Evolutionary conservation across 2,113 vertebrate species (phyloP).

Genomic region (Crotalus helleri): DNA sequence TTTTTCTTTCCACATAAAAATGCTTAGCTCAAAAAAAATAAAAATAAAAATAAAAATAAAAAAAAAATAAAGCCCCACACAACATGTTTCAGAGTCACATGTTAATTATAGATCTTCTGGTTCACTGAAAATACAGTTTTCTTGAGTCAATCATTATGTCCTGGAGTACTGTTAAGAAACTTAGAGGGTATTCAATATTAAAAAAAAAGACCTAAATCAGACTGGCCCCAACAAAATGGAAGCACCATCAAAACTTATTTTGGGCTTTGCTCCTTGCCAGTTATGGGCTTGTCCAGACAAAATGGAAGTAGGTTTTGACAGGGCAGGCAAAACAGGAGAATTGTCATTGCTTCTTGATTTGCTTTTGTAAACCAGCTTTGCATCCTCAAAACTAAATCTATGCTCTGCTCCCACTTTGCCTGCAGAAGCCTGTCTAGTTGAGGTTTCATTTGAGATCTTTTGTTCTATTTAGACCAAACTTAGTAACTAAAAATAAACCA

Average conservation of each 20-base stretch:
- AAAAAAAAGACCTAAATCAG: background rate
- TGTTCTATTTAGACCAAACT: background rate
- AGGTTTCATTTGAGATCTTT: background rate
- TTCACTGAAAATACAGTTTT: background rate
- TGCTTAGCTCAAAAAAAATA: background rate
- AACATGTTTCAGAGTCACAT: background rate
- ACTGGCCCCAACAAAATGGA: background rate
- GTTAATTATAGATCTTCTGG: background rate
- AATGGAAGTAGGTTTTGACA: background rate
- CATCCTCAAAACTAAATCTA: background rate
- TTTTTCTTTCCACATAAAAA: background rate
- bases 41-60: too few species aligned
- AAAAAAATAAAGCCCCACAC: too few species aligned
- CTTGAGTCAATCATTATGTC: background rate
- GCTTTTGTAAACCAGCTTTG: background rate
- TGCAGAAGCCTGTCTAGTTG: background rate
- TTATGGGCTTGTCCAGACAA: background rate
- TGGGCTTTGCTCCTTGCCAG: background rate
- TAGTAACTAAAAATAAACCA: background rate
- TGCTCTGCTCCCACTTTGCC: background rate
- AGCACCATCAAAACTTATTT: background rate
- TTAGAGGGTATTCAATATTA: background rate
- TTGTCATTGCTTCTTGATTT: background rate
- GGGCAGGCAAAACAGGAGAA: background rate
- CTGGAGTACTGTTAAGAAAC: background rate